Base-by-base conservation (phyloP, 1,140 invertebrate species). In the Meloidogyne floridensis region DNA sequence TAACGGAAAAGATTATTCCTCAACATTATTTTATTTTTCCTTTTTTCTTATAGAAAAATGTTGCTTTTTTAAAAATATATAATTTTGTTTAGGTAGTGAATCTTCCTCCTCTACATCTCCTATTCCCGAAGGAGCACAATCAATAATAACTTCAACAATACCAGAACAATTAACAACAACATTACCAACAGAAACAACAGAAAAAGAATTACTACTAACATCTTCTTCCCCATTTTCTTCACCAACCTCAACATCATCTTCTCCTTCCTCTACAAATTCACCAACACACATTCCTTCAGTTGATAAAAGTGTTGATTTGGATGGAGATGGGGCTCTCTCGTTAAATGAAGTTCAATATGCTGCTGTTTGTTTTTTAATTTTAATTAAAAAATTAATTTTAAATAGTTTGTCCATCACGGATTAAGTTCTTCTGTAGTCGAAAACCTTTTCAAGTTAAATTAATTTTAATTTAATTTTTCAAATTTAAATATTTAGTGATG, bases 261-360 rank as follows among this genome's bases (percentile, higher is more conserved):
- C 15, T 83, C 80, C 79, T 5, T 15, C 75, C 65, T 4, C 75
- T 3, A 18, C 51, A n/a, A 75, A 83, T 51, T 70, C 73, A 15
- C 43, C 82, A 59, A 81, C 59, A 51, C 54, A 42, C 10, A 54
- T 53, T 59, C 75, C 86, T 51, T 81, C 85, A 13, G 83, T 90
- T 56, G 88, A 89, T 80, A 90, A 87, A 73, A 85, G 80, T 72
- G 87, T 89, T 20, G 88, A 89, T 80, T 74, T 89, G 53, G 85
- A 89, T 81, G 84, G 86, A 47, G 89, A 89, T 80, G 84, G 87
- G 13, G 85, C 83, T 5, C 72, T 89, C 43, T 86, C 82, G 43
- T 80, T 89, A 32, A 77, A 82, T 73, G 88, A 89, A 80, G 86
- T 89, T 13, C 86, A 90, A 56, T 90, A 89, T 80, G 88, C 88